phyloP scores from a whole-genome alignment of 2,797 vertebrate species.

The Amblyopsis hoosieri region DNA sequence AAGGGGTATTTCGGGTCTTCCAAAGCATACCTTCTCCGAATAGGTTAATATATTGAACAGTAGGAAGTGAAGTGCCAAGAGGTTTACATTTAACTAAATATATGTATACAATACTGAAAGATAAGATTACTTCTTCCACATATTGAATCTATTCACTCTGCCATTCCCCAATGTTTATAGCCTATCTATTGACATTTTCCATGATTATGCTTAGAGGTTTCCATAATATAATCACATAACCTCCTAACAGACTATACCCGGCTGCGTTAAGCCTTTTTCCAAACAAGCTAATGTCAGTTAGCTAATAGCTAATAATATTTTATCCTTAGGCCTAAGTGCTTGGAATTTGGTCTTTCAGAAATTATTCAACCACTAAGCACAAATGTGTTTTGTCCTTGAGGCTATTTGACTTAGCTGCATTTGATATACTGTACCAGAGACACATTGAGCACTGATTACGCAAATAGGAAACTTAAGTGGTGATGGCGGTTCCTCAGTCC shows the following conservation, averaged over 20 bases:
- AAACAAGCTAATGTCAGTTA: constrained; percentile 39
- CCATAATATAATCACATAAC: constrained; percentile 41
- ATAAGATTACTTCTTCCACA: constrained; percentile 1
- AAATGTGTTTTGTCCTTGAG: too few species aligned
- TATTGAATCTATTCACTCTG: background rate
- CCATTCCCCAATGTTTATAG: constrained; percentile 12
- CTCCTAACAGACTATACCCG: constrained; percentile 21
- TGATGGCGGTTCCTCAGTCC: too few species aligned
- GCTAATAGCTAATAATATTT: constrained; percentile 3
- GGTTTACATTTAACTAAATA: too few species aligned
- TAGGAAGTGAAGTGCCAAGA: too few species aligned
- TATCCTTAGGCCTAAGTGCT: constrained; percentile 7
- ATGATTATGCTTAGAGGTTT: constrained; percentile 24
- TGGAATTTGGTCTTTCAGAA: constrained; percentile 14
- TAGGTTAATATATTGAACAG: too few species aligned
- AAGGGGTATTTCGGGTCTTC: constrained; percentile 23
- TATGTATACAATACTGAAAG: too few species aligned
- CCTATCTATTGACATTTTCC: constrained; percentile 36
- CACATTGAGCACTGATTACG: too few species aligned
- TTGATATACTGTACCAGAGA: too few species aligned
- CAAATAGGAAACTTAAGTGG: too few species aligned
- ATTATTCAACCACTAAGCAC: background rate
- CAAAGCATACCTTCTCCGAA: constrained; percentile 17
- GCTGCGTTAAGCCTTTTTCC: constrained; percentile 34
- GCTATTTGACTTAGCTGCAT: too few species aligned